phyloP scores from a whole-genome alignment of 2,888 invertebrate genomes.

The Morpho deidamia region DNA sequence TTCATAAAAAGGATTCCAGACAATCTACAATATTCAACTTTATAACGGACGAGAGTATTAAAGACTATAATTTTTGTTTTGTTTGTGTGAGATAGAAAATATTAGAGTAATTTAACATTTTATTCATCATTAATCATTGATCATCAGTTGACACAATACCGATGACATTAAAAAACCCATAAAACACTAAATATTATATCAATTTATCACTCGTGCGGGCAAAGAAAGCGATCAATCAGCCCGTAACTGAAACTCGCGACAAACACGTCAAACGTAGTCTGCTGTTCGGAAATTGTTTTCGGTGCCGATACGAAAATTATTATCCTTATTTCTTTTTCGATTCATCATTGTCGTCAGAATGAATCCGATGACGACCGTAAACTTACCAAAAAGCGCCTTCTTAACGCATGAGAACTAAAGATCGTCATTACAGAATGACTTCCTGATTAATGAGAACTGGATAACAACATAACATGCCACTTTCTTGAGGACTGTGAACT shows the following conservation, averaged over 20 bases:
- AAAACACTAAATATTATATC: background rate
- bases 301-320: background rate
- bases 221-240: conserved; percentile 2
- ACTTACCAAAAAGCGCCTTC: background rate
- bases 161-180: background rate
- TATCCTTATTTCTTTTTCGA: background rate
- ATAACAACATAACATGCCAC: background rate
- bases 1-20: too few species aligned
- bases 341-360: background rate
- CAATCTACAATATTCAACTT: too few species aligned
- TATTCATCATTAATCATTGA: background rate
- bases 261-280: background rate
- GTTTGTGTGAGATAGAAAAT: background rate
- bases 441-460: background rate
- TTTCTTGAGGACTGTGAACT: background rate
- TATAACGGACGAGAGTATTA: too few species aligned
- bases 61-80: background rate
- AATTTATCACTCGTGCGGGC: background rate
- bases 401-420: background rate
- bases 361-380: too few species aligned
- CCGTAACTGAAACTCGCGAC: background rate
- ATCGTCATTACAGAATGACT: background rate
- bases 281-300: background rate
- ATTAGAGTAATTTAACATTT: background rate
- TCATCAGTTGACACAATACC: background rate